A percentile compares a stretch with the other conserved stretches of the same genome.
Conservation (phyloP, 2,888 invertebrate genomes). For the Lottia gigantea region DNA sequence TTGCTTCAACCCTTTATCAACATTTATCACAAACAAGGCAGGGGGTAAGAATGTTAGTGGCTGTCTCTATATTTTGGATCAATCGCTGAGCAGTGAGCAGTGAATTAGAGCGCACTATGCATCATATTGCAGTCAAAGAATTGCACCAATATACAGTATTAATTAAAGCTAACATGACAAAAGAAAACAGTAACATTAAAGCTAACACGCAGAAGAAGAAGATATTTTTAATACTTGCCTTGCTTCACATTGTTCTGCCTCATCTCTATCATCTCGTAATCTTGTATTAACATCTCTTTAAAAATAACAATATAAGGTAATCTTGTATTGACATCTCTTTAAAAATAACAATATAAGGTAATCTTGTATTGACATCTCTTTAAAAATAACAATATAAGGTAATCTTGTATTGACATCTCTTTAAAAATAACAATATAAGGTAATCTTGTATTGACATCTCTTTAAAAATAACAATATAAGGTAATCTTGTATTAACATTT, state of each 20-base stretch:
- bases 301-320: slow-evolving; percentile 23
- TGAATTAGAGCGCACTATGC: too few species aligned
- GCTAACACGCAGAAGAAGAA: neutral
- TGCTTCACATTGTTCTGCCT: slow-evolving; percentile 60
- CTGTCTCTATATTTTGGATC: too few species aligned
- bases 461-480: too few species aligned
- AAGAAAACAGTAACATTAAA: neutral
- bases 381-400: slow-evolving; percentile 27
- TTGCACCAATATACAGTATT: neutral
- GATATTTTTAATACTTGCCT: slow-evolving; percentile 55
- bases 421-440: slow-evolving; percentile 30
- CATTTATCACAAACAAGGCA: too few species aligned
- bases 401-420: slow-evolving; percentile 67
- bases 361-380: slow-evolving; percentile 67
- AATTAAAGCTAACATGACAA: neutral
- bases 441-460: too few species aligned
- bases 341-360: slow-evolving; percentile 27
- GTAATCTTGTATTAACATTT: too few species aligned
- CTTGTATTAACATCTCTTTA: slow-evolving; percentile 67
- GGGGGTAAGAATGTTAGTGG: too few species aligned
- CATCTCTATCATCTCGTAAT: slow-evolving; percentile 69
- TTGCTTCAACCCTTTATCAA: too few species aligned
- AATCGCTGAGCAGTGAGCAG: too few species aligned
- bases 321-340: slow-evolving; percentile 67
- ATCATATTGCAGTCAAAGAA: neutral